Evolutionary conservation across 2,113 vertebrate genomes (phyloP).

Genomic region (Ophthalmolycus amberensis): DNA sequence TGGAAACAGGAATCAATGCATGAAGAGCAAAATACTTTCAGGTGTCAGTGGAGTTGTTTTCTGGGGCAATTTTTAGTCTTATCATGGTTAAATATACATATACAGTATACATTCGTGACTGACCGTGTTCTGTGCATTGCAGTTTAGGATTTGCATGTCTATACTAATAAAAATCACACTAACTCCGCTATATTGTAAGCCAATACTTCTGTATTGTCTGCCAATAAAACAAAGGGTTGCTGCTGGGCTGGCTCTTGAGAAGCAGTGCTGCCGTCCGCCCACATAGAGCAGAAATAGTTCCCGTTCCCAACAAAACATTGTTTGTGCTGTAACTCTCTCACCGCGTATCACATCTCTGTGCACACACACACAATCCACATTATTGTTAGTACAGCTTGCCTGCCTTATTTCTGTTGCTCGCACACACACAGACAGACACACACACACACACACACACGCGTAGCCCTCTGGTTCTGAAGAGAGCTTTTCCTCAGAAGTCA

Average conservation of each 20-base stretch:
- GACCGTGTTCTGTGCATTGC: slow-evolving; percentile 10
- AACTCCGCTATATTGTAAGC: slow-evolving; percentile 26
- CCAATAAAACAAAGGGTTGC: slow-evolving; percentile 68
- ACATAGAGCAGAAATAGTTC: slow-evolving; percentile 80
- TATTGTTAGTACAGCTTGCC: slow-evolving; percentile 75
- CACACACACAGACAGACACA: slow-evolving; percentile 12
- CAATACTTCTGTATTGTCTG: slow-evolving; percentile 49
- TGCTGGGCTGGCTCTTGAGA: slow-evolving; percentile 66
- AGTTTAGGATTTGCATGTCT: slow-evolving; percentile 53
- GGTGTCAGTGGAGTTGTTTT: slow-evolving; percentile 36
- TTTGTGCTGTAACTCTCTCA: slow-evolving; percentile 62
- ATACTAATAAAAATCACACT: slow-evolving; percentile 49
- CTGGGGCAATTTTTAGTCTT: slow-evolving; percentile 1
- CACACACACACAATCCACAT: slow-evolving; percentile 52
- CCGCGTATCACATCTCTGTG: slow-evolving; percentile 57
- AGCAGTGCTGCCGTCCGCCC: slow-evolving; percentile 72
- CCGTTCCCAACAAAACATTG: slow-evolving; percentile 71
- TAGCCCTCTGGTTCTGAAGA: slow-evolving; percentile 21
- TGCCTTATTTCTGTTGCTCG: slow-evolving; percentile 55
- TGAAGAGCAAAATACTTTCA: slow-evolving; percentile 59
- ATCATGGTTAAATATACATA: slow-evolving; percentile 13
- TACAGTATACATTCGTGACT: slow-evolving; percentile 1
- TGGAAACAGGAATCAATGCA: slow-evolving; percentile 73
- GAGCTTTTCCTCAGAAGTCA: slow-evolving; percentile 53
- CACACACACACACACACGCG: slow-evolving; percentile 3